Evolutionary conservation across 2,797 vertebrate species (phyloP).

Genomic region (Crypturellus tataupa): DNA sequence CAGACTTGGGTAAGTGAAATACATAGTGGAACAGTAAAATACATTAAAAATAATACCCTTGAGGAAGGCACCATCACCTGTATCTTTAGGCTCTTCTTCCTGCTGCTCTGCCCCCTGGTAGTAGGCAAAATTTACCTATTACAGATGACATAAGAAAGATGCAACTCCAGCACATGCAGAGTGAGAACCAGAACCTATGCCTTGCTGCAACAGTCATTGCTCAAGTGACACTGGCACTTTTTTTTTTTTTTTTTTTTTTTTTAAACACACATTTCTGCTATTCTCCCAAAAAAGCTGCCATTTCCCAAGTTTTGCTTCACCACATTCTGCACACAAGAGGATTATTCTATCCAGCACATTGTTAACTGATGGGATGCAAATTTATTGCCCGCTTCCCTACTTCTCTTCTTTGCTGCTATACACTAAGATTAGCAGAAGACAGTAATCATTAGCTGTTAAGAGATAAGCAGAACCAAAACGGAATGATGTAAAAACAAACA

Average conservation of each 20-base stretch:
- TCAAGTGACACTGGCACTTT: not conserved
- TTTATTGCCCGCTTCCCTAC: not conserved
- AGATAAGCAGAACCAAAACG: slow-evolving; percentile 8
- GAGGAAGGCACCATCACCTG: not conserved
- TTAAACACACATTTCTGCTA: not conserved
- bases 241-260: not conserved
- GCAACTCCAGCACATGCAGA: not conserved
- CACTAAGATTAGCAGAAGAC: not conserved
- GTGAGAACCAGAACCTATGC: not conserved
- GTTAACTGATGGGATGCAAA: not conserved
- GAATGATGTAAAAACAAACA: not conserved
- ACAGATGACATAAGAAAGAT: not conserved
- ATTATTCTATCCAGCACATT: not conserved
- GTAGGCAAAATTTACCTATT: not conserved
- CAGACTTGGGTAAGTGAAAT: not conserved
- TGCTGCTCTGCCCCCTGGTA: not conserved
- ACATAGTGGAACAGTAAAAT: not conserved
- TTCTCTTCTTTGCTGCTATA: not conserved
- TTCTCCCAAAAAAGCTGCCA: not conserved
- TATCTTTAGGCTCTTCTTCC: not conserved
- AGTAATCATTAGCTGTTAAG: not conserved
- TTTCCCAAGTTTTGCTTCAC: not conserved
- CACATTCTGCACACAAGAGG: not conserved
- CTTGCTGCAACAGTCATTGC: not conserved
- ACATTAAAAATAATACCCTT: not conserved